These are phyloP conservation scores for Sitta carolinensis DNA, from an alignment of 2,797 vertebrate genomes.

Conservation along the genomic window DNA sequence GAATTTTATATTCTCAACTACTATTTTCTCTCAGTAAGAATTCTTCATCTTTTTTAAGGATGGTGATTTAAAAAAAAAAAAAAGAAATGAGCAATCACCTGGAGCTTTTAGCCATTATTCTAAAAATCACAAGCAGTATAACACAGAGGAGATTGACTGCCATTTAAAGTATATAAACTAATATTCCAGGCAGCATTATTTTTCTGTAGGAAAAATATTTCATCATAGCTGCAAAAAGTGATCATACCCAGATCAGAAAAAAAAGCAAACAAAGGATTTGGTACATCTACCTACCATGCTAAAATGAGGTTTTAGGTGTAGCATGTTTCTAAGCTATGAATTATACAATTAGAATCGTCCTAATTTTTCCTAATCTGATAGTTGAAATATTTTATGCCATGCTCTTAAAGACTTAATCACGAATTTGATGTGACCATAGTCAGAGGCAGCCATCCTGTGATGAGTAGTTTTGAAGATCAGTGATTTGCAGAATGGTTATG, in stretches of 20 bases:
- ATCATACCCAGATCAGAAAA: neutral
- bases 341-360: neutral
- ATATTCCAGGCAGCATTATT: neutral
- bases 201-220: neutral
- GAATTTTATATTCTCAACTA: slow-evolving; percentile 8
- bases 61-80: neutral
- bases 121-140: neutral
- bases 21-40: slow-evolving; percentile 23
- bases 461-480: neutral
- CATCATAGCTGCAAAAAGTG: neutral
- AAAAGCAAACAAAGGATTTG: neutral
- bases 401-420: neutral
- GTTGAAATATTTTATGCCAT: neutral
- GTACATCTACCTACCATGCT: neutral
- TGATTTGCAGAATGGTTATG: neutral
- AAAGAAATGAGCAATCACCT: neutral
- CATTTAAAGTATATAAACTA: neutral
- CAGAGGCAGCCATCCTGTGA: neutral
- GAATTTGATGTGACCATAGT: neutral
- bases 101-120: neutral
- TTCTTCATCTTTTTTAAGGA: neutral
- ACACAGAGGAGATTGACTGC: neutral
- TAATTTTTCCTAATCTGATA: neutral
- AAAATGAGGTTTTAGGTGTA: neutral
- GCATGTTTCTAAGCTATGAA: neutral